These are phyloP conservation scores for Spizaetus ornatus DNA, from an alignment of 2,113 vertebrate species.

Conservation along the genomic window DNA sequence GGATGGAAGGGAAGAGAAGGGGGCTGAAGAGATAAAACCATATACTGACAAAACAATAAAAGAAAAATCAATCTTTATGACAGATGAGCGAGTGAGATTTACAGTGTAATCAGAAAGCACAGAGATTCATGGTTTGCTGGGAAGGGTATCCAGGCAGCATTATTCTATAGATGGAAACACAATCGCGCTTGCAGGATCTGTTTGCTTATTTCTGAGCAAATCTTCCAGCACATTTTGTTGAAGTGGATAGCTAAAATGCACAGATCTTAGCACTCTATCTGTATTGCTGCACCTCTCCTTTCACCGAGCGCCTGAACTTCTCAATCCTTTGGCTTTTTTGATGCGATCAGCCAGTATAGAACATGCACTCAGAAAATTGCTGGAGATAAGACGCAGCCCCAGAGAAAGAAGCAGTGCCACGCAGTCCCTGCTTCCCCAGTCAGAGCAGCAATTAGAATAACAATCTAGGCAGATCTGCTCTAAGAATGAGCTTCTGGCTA, in stretches of 20 bases:
- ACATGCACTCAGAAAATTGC: neutral
- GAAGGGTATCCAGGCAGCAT: neutral
- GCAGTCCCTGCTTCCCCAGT: neutral
- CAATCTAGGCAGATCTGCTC: neutral
- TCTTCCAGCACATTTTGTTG: neutral
- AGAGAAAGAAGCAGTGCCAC: neutral
- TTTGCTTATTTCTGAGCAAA: neutral
- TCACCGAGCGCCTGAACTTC: neutral
- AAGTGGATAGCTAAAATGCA: neutral
- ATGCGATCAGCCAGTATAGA: neutral
- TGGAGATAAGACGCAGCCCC: neutral
- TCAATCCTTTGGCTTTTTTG: neutral
- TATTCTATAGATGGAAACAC: neutral
- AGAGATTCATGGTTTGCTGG: neutral
- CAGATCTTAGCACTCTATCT: neutral
- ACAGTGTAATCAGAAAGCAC: constrained; percentile 32
- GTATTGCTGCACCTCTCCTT: neutral
- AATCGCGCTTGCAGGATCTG: neutral
- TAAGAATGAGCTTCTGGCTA: neutral
- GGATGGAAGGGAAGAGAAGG: constrained; percentile 18
- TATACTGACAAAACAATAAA: constrained; percentile 63
- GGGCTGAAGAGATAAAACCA: constrained; percentile 56
- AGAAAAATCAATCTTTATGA: constrained; percentile 56
- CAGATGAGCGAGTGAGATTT: constrained; percentile 51
- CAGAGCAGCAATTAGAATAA: neutral